Evolutionary conservation across 2,888 invertebrate genomes (phyloP), one percentile per base, ranked within the genome.

Genomic region (Loripinus fragilis): DNA sequence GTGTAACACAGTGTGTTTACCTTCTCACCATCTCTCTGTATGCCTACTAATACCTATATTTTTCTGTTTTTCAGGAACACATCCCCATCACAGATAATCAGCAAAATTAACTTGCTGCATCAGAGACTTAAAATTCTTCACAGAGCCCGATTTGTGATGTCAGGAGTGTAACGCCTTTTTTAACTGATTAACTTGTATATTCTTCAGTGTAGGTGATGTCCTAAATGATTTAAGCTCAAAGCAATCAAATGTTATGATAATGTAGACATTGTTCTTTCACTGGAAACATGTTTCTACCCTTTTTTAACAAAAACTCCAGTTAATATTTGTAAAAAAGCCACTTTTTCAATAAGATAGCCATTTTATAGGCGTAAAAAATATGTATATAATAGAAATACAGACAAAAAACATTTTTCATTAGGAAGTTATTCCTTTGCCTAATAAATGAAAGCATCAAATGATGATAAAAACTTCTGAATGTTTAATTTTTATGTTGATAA

Each of bases 111-210:
- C n/a, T n/a, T n/a, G n/a, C n/a, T n/a, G n/a, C n/a, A n/a, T n/a
- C n/a, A n/a, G n/a, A n/a, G n/a, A n/a, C n/a, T n/a, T n/a, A n/a
- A n/a, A n/a, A n/a, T n/a, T n/a, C 60, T 33, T 60, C 33, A 2
- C 28, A 60, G 10, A 12, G 33, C 12, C 30, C 17, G 8, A 33
- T 33, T 33, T 33, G 2, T 3, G 5, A 60, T 60, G 60, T 33
- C 30, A 30, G 33, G 60, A 60, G 60, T 60, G 60, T 60, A 60
- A 60, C 60, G 60, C 60, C 33, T 60, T 33, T 12, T 60, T 60
- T 60, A 15, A 30, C 30, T 33, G 5, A 33, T 8, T 33, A 20
- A 10, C 60, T 60, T 20, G 7, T 17, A 60, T 23, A 17, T 33
- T 33, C 5, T 60, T 60, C 15, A 33, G 30, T 30, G 30, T 30